Conservation (phyloP, 2,888 invertebrate genomes). For the Neria commutata region DNA sequence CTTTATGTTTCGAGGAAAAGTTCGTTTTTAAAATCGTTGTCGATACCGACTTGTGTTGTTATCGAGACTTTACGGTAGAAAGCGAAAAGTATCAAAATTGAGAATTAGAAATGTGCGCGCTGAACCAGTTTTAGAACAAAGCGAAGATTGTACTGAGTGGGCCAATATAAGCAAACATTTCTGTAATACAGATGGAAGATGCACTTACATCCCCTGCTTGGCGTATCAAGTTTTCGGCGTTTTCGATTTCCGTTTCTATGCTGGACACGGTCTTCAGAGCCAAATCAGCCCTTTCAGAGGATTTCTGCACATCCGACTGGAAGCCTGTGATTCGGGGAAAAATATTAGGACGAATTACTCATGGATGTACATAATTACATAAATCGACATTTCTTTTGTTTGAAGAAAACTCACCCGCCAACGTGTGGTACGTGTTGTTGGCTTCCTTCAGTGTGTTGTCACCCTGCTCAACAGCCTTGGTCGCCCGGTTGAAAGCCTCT, state of each 20-base stretch:
- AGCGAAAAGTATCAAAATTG: no score
- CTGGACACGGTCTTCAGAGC: conserved; percentile 77
- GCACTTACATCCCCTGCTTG: conserved; percentile 71
- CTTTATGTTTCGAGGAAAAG: no score
- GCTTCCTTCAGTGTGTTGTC: conserved; percentile 82
- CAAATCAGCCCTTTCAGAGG: conserved; percentile 78
- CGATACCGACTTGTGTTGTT: no score
- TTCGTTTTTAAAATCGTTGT: no score
- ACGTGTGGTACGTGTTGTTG: conserved; percentile 76
- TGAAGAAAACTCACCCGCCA: conserved; percentile 46
- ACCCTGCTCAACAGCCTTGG: conserved; percentile 82
- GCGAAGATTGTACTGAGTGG: no score
- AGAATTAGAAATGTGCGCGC: no score
- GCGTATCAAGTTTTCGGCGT: conserved; percentile 74
- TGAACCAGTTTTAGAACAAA: no score
- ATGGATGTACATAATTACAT: not conserved
- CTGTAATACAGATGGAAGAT: conserved; percentile 10
- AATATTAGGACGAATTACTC: no score
- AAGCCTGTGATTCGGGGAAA: conserved; percentile 68
- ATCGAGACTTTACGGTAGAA: no score
- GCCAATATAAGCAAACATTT: no score
- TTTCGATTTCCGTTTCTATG: conserved; percentile 74
- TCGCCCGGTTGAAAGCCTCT: conserved; percentile 76
- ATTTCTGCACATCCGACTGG: conserved; percentile 86
- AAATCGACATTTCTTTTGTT: not conserved